Base-by-base conservation (phyloP, 2,113 vertebrate genomes). In the Chunga burmeisteri region DNA sequence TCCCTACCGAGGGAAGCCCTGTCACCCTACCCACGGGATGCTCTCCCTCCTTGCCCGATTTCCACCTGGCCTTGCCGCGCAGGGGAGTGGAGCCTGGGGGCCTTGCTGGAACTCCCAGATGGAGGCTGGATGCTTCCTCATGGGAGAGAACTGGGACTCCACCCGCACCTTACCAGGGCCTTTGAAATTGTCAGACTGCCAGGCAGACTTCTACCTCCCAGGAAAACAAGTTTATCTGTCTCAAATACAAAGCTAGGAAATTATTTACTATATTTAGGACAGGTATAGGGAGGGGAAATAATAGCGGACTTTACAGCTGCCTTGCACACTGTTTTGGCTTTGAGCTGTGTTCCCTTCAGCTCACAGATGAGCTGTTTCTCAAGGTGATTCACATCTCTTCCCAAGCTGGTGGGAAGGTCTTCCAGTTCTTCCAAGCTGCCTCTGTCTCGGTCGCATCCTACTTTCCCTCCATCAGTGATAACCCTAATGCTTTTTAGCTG, bases 21-120 rank as follows among this genome's bases (percentile, higher is more conserved):
- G 56, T 27, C 47, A 16, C 42, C 46, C 38, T 46, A 15, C 47
- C 63, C 3, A 4, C 0, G 7, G 22, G 23, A 25, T 0, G 1
- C 26, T 72, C 16, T 38, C 14, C 27, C 29, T 73, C 9, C 38
- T n/a, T 32, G 32, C 17, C 5, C 0, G 3, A 13, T 4, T 32
- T 16, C 6, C 34, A 10, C 22, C 42, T 36, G 78, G 25, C 23
- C 36, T 86, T 70, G 29, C 25, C 2, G 1, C 2, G 0, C 29
- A 15, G 52, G 15, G 49, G 2, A 71, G 34, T 13, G 74, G 65
- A 66, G 56, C 12, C 49, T 65, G 0, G 1, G 13, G 0, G 5
- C 46, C 50, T 40, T 62, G 21, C 29, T 4, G 22, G 53, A 26
- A 29, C 19, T 40, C 25, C 26, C 0, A 1, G 25, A 1, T 1